Evolutionary conservation across 2,888 invertebrate species (phyloP).

Genomic region (Dusona sp.): DNA sequence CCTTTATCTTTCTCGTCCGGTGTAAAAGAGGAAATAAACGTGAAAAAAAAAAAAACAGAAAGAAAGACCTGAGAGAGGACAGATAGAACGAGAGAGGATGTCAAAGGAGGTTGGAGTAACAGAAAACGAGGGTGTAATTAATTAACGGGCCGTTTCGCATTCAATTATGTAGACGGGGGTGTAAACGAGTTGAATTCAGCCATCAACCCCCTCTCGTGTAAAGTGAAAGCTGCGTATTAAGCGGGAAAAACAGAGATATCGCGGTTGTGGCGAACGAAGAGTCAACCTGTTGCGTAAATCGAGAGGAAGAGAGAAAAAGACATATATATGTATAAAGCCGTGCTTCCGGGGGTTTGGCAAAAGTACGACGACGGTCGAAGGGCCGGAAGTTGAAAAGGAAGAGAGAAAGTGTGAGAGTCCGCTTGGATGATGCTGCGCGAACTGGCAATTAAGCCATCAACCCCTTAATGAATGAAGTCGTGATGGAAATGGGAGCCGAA

Average conservation of each 20-base stretch:
- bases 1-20: conserved; percentile 15
- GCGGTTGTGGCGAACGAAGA: conserved; percentile 63
- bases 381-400: conserved; percentile 58
- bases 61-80: conserved; percentile 7
- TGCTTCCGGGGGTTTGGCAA: conserved; percentile 51
- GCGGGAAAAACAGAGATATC: conserved; percentile 57
- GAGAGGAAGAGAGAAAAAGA: conserved; percentile 69
- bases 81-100: conserved; percentile 6
- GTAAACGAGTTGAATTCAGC: conserved; percentile 79
- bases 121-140: conserved; percentile 79
- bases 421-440: conserved; percentile 71
- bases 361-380: conserved; percentile 57
- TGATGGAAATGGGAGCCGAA: conserved; percentile 31
- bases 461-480: conserved; percentile 84
- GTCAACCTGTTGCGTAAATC: conserved; percentile 82
- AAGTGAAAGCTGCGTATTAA: conserved; percentile 53
- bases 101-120: conserved; percentile 39
- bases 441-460: conserved; percentile 84
- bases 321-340: conserved; percentile 24
- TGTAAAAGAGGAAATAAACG: not conserved
- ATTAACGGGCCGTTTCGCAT: conserved; percentile 77
- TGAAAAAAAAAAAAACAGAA: not conserved
- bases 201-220: conserved; percentile 36
- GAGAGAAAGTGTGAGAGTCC: conserved; percentile 64
- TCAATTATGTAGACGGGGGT: conserved; percentile 74